Percentiles rank a stretch among this genome's conserved stretches.
Conservation (phyloP, 2,888 invertebrate species). For the Drosophila tanythrix region DNA sequence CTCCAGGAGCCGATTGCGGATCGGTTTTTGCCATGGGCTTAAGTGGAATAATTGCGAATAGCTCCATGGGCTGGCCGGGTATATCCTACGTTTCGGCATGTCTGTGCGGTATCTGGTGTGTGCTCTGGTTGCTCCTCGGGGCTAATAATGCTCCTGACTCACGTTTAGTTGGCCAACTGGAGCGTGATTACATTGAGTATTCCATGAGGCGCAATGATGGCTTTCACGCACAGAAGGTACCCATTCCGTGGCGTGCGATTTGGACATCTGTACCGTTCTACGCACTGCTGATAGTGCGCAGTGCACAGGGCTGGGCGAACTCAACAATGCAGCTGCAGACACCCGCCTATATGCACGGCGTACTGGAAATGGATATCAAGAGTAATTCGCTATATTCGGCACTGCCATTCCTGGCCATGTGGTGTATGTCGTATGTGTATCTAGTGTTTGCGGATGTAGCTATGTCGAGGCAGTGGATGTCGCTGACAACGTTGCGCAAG, state of each 20-base stretch:
- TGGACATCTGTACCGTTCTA: constrained; percentile 88
- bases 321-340: constrained; percentile 89
- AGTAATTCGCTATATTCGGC: constrained; percentile 85
- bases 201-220: constrained; percentile 79
- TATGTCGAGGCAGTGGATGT: constrained; percentile 82
- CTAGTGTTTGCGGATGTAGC: constrained; percentile 85
- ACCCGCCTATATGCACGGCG: constrained; percentile 88
- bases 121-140: constrained; percentile 86
- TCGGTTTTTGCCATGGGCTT: constrained; percentile 87
- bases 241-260: constrained; percentile 88
- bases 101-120: constrained; percentile 85
- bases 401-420: constrained; percentile 86
- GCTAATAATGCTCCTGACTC: constrained; percentile 87
- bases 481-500: constrained; percentile 77
- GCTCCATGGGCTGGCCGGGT: constrained; percentile 87
- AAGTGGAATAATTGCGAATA: constrained; percentile 87
- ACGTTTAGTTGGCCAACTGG: constrained; percentile 86
- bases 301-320: constrained; percentile 89
- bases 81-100: constrained; percentile 87
- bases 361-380: constrained; percentile 87
- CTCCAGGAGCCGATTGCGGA: constrained; percentile 88
- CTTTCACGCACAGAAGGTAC: constrained; percentile 73
- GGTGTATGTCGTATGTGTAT: constrained; percentile 85
- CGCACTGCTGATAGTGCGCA: constrained; percentile 86
- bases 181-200: constrained; percentile 87